A percentile compares a stretch with the other conserved stretches of the same genome.
Evolutionary conservation across 1,140 invertebrate genomes (phyloP).

Genomic region (Caenorhabditis brenneri): DNA sequence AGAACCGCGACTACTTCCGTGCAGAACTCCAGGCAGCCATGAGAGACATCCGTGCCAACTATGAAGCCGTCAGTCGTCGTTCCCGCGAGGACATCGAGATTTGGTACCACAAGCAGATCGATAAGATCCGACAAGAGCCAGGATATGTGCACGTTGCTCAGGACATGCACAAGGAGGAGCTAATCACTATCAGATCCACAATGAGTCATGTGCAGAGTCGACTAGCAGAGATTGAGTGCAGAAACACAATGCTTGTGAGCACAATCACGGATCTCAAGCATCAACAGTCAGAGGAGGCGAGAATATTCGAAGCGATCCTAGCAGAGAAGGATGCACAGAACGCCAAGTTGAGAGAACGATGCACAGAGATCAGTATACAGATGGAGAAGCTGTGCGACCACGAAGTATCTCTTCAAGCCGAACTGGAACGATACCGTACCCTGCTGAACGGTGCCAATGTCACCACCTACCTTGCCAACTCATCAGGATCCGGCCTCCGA

Average conservation of each 20-base stretch:
- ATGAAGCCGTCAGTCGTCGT: conserved; percentile 8
- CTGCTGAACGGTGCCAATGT: conserved; percentile 22
- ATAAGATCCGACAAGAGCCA: neutral
- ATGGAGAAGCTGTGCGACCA: conserved; percentile 37
- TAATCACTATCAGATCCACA: neutral
- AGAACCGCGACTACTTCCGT: conserved; percentile 35
- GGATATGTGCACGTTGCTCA: neutral
- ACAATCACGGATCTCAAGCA: neutral
- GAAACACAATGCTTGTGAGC: neutral
- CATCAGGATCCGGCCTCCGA: neutral
- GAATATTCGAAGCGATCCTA: conserved; percentile 5
- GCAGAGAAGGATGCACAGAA: neutral
- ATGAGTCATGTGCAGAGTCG: neutral
- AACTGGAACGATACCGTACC: conserved; percentile 3
- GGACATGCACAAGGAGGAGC: neutral
- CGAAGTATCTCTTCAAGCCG: neutral
- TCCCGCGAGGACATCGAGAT: conserved; percentile 15
- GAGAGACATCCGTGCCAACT: conserved; percentile 43
- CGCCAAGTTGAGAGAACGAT: neutral
- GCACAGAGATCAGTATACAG: conserved; percentile 40
- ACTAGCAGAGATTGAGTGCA: conserved; percentile 23
- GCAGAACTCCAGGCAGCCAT: conserved; percentile 27
- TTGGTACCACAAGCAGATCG: conserved; percentile 7
- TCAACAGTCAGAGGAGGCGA: neutral
- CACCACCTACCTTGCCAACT: neutral